Conservation (phyloP, 2,797 vertebrate genomes). For the Peromyscus aztecus region DNA sequence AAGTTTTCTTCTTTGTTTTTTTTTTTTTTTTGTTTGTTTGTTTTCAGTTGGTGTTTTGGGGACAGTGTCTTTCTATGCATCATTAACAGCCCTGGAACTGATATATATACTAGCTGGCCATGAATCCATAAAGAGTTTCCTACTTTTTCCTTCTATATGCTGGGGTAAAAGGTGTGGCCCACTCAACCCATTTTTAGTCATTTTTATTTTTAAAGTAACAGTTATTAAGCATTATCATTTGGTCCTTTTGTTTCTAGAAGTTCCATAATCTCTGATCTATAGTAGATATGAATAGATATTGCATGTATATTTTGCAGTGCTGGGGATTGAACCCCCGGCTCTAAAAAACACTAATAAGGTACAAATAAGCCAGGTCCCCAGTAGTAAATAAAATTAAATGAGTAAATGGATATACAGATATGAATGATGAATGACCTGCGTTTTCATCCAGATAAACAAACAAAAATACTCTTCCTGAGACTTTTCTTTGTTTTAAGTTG, state of each 20-base stretch:
- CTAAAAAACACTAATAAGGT: not conserved
- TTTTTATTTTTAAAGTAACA: not conserved
- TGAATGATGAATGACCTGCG: not conserved
- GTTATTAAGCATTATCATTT: not conserved
- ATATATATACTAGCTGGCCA: not conserved
- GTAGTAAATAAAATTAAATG: not conserved
- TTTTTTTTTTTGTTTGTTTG: too few relatives aligned
- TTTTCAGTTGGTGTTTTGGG: not conserved
- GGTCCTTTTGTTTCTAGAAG: not conserved
- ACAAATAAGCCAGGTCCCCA: not conserved
- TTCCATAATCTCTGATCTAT: not conserved
- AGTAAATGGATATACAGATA: not conserved
- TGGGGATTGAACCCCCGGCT: not conserved
- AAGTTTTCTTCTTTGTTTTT: not conserved
- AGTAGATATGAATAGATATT: not conserved
- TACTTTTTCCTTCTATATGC: too few relatives aligned
- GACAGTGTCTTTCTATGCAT: not conserved
- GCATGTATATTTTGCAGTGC: not conserved
- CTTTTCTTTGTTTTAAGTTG: constrained; percentile 47
- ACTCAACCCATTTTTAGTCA: not conserved
- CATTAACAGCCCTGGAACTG: not conserved
- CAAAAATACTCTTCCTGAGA: not conserved
- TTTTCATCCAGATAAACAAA: constrained; percentile 40
- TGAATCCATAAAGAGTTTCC: not conserved
- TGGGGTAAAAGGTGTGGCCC: not conserved